Conservation (phyloP, 2,888 invertebrate species). For the Flabesymbios commensalis region DNA sequence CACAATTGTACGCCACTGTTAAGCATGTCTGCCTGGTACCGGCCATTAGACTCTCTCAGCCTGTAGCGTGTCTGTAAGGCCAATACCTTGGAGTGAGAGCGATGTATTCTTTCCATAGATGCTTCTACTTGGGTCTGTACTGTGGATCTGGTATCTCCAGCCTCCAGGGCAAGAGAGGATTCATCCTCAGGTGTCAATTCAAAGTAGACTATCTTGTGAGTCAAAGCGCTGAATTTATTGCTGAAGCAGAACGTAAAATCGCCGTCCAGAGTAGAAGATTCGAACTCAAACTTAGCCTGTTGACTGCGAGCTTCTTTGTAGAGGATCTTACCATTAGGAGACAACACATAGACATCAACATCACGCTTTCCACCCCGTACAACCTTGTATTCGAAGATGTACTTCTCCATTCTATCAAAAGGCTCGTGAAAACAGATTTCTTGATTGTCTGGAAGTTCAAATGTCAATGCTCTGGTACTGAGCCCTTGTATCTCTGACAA, state of each 20-base stretch:
- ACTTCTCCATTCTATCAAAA: slow-evolving; percentile 37
- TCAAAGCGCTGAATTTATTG: slow-evolving; percentile 48
- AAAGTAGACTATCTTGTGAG: slow-evolving; percentile 50
- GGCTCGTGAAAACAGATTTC: slow-evolving; percentile 46
- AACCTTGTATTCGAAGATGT: slow-evolving; percentile 33
- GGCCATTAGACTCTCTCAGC: slow-evolving; percentile 48
- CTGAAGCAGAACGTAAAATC: slow-evolving; percentile 49
- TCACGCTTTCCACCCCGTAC: slow-evolving; percentile 48
- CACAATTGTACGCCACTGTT: slow-evolving; percentile 46
- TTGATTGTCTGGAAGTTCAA: slow-evolving; percentile 48
- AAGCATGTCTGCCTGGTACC: slow-evolving; percentile 48
- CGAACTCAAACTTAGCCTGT: slow-evolving; percentile 39
- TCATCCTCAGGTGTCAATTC: slow-evolving; percentile 43
- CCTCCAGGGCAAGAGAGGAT: slow-evolving; percentile 43
- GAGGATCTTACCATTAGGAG: slow-evolving; percentile 50
- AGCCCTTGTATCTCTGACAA: too few species aligned
- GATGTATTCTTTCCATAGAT: slow-evolving; percentile 23
- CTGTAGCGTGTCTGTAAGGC: slow-evolving; percentile 43
- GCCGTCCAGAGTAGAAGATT: slow-evolving; percentile 47
- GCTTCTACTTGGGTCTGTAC: slow-evolving; percentile 35
- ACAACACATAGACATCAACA: slow-evolving; percentile 46
- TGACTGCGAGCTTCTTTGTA: slow-evolving; percentile 40
- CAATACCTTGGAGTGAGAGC: slow-evolving; percentile 21
- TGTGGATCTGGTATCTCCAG: slow-evolving; percentile 44
- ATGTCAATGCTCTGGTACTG: slow-evolving; percentile 35